Evolutionary conservation across 2,888 invertebrate genomes (phyloP).

Genomic region (Agrotis ipsilon): DNA sequence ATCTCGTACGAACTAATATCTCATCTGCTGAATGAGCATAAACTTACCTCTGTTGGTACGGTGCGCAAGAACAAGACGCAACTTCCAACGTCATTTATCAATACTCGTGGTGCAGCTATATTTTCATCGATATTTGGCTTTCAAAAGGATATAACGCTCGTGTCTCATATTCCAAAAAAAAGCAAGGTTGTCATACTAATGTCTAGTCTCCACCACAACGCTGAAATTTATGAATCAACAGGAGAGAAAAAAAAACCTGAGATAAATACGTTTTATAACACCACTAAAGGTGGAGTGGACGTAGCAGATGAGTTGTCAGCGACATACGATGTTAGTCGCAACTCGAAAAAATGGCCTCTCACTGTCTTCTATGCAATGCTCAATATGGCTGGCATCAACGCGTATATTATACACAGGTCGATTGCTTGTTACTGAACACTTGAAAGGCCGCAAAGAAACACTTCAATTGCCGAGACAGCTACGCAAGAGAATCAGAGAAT

Average conservation of each 20-base stretch:
- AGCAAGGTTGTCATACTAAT: constrained; percentile 23
- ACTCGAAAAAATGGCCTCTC: too few species aligned
- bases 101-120: neutral
- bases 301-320: too few species aligned
- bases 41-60: constrained; percentile 27
- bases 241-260: too few species aligned
- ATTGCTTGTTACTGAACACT: neutral
- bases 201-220: constrained; percentile 31
- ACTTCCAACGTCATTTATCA: constrained; percentile 8
- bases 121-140: constrained; percentile 22
- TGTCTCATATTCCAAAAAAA: constrained; percentile 27
- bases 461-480: constrained; percentile 1
- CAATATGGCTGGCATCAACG: too few species aligned
- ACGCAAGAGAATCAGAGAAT: constrained; percentile 19
- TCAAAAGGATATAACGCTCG: constrained; percentile 23
- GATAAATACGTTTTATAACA: too few species aligned
- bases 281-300: too few species aligned
- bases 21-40: constrained; percentile 36
- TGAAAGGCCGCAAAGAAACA: neutral
- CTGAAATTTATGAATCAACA: too few species aligned
- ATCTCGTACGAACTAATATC: constrained; percentile 28
- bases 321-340: too few species aligned
- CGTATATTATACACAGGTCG: too few species aligned
- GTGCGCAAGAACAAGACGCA: constrained; percentile 21
- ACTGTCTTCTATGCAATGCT: too few species aligned